phyloP scores from a whole-genome alignment of 1,140 invertebrate genomes.

The Danaus melanippus region DNA sequence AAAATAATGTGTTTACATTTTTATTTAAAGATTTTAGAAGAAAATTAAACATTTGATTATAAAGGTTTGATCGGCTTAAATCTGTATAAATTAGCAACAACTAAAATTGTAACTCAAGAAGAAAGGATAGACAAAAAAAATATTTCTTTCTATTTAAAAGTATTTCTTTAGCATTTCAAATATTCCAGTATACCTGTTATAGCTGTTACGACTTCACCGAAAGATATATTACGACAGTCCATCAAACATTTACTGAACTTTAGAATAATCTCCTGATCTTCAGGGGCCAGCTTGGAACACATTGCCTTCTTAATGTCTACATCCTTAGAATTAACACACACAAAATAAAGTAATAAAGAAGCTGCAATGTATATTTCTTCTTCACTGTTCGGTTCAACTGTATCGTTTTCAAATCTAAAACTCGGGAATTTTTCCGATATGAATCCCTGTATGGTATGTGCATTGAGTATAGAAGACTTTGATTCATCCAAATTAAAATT shows the following conservation, averaged over 20 bases:
- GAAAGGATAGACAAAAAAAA: too few relatives aligned
- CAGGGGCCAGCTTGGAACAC: conserved; percentile 49
- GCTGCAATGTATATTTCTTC: conserved; percentile 46
- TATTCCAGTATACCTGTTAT: conserved; percentile 41
- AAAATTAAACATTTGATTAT: too few relatives aligned
- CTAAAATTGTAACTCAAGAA: too few relatives aligned
- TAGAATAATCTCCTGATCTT: conserved; percentile 56
- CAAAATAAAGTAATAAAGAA: conserved; percentile 55
- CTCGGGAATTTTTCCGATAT: conserved; percentile 55
- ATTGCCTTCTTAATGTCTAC: conserved; percentile 57
- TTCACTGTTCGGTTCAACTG: conserved; percentile 33
- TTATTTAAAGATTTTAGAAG: too few relatives aligned
- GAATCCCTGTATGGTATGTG: conserved; percentile 51
- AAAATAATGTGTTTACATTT: conserved; percentile 7
- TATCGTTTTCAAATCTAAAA: conserved; percentile 57
- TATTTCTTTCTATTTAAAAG: too few relatives aligned
- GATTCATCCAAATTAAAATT: conserved; percentile 54
- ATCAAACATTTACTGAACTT: conserved; percentile 58
- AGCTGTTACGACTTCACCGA: conserved; percentile 45
- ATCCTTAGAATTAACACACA: conserved; percentile 63
- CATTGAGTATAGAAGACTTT: conserved; percentile 51
- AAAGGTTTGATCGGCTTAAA: too few relatives aligned
- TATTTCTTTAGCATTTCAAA: too few relatives aligned
- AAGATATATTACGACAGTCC: conserved; percentile 42
- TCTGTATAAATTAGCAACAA: too few relatives aligned